Evolutionary conservation across 2,888 invertebrate genomes (phyloP).

Genomic region (Tetragonisca angustula): DNA sequence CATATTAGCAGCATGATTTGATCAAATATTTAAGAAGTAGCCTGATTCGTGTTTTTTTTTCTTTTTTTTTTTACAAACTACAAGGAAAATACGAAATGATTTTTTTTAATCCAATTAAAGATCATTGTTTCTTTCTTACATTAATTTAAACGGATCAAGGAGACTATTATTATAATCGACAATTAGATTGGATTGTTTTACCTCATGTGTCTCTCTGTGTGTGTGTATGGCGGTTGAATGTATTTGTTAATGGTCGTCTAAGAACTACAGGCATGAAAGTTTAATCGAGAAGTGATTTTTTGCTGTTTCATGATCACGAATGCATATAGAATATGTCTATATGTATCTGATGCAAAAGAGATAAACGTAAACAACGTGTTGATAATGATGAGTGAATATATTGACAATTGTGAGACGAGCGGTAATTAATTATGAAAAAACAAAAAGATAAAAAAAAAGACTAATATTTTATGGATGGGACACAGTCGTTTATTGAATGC

Average conservation of each 20-base stretch:
- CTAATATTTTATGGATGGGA: constrained; percentile 70
- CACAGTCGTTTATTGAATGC: constrained; percentile 70
- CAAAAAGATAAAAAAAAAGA: constrained; percentile 10
- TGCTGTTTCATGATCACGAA: constrained; percentile 50
- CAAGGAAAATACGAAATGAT: not conserved
- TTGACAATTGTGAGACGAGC: constrained; percentile 56
- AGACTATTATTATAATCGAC: constrained; percentile 53
- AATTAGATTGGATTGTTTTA: constrained; percentile 77
- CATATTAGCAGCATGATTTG: not conserved
- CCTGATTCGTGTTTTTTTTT: not conserved
- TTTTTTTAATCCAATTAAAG: not conserved
- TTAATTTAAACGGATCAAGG: constrained; percentile 27
- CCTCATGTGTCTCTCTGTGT: constrained; percentile 70
- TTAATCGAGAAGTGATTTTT: constrained; percentile 55
- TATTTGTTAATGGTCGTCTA: constrained; percentile 81
- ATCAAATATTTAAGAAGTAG: constrained; percentile 1
- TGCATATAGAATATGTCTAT: constrained; percentile 25
- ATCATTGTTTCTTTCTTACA: not conserved
- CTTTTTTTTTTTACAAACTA: not conserved
- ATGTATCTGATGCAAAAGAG: constrained; percentile 37
- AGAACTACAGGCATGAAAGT: constrained; percentile 77
- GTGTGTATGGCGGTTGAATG: constrained; percentile 81
- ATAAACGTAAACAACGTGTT: constrained; percentile 29
- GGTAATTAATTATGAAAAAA: constrained; percentile 58
- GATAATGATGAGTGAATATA: constrained; percentile 52